Base-by-base conservation (phyloP, 2,797 vertebrate species). In the Enteromius anoplus region DNA sequence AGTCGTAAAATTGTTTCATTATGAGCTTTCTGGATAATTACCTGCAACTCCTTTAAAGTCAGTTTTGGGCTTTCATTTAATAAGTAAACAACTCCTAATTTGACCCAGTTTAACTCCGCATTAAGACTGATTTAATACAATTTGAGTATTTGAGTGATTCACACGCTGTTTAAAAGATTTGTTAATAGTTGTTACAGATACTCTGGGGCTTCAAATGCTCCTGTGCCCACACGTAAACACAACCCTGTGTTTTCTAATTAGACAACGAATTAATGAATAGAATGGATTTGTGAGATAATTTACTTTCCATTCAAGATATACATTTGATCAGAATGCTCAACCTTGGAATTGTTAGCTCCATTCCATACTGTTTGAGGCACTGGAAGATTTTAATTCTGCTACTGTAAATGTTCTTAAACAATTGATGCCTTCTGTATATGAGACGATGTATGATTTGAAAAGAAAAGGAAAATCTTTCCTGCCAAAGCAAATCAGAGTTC, bases 401-500 rank as follows among this genome's bases (percentile, higher is more conserved):
- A 40, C 55, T 29, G 21, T 26, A 42, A 21, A 60, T 11, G 69
- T 32, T 47, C 9, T 66, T 17, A 34, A 65, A 65, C 62, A 34
- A 19, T 65, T 10, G 26, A 78, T 78, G 26, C 53, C 29, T 19
- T 55, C 37, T 80, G 34, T 68, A 69, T 51, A 49, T 37, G 29
- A 69, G 78, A 80, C 69, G 45, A 66, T 66, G 12, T 58, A 55
- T 70, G 34, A 53, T 40, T 9, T 40, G n/a, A 11, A 40, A 68
- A 29, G 0, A 15, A 62, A 75, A 68, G 34, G 15, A 11, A 75
- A 55, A 82, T 55, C 23, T 21, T 32, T 23, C 64, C 69, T 62
- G 73, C 75, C 75, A 60, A 62, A 83, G 75, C 15, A 51, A 66
- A 66, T 85, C 80, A 78, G 65, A 78, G 51, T 58, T 62, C 40